Evolutionary conservation across 53 echinoderm and acorn worm genomes (phyloP).

Genomic region (Hippasteria phrygiana): DNA sequence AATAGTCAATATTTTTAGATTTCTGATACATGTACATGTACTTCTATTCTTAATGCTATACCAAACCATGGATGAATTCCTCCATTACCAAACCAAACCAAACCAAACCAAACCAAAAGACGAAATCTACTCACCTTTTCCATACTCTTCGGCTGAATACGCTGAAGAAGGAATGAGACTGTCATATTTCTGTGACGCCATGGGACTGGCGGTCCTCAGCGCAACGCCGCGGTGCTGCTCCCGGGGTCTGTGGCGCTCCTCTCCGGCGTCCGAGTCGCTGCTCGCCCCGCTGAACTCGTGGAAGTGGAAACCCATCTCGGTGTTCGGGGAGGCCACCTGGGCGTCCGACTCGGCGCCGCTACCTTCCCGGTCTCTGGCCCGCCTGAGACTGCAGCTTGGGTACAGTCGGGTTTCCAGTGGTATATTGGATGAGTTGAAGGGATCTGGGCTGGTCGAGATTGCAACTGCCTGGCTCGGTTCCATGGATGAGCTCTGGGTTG

Average conservation of each 20-base stretch:
- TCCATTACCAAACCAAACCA: too few relatives aligned
- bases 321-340: slow-evolving; percentile 7
- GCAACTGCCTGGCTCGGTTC: slow-evolving; percentile 47
- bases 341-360: slow-evolving; percentile 20
- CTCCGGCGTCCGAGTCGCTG: slow-evolving; percentile 54
- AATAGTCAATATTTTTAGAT: too few relatives aligned
- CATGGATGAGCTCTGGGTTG: slow-evolving; percentile 12
- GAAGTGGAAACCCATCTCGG: slow-evolving; percentile 44
- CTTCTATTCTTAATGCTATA: too few relatives aligned
- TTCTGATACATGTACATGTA: too few relatives aligned
- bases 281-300: slow-evolving; percentile 58
- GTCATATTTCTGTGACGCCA: slow-evolving; percentile 23
- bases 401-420: slow-evolving; percentile 56
- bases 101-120: neutral
- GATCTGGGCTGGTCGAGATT: slow-evolving; percentile 30
- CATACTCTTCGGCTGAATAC: neutral
- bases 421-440: slow-evolving; percentile 27
- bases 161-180: neutral
- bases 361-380: neutral
- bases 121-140: slow-evolving; percentile 18
- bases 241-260: slow-evolving; percentile 29
- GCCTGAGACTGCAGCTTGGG: slow-evolving; percentile 11
- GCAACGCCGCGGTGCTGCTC: slow-evolving; percentile 26
- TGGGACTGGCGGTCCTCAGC: slow-evolving; percentile 21
- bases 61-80: too few relatives aligned